Percentiles rank a stretch among this genome's conserved stretches.
Evolutionary conservation across 2,797 vertebrate genomes (phyloP).

Genomic region (Catostomus latipinnis): DNA sequence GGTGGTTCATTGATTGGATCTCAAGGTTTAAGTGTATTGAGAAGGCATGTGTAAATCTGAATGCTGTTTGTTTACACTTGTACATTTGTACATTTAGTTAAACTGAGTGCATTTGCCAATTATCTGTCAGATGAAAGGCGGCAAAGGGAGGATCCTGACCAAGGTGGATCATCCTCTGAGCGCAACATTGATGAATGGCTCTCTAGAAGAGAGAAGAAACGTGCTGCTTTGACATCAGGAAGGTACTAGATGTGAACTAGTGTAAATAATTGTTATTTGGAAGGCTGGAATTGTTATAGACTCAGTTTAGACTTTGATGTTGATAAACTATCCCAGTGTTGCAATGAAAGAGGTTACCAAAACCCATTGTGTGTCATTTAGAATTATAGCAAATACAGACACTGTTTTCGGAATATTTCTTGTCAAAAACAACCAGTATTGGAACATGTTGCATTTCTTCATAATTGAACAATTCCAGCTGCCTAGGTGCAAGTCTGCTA

Average conservation of each 20-base stretch:
- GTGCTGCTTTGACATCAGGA: conserved; percentile 70
- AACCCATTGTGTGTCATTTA: background rate
- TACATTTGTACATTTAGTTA: background rate
- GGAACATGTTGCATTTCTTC: background rate
- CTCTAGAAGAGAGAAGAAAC: conserved; percentile 83
- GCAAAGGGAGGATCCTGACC: conserved; percentile 72
- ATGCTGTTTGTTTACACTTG: background rate
- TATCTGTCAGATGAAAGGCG: conserved; percentile 81
- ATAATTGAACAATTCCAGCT: conserved; percentile 16
- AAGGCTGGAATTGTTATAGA: background rate
- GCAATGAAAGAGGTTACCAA: background rate
- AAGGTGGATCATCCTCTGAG: conserved; percentile 62
- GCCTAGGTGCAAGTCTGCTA: conserved; percentile 10
- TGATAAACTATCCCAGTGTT: background rate
- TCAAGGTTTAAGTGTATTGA: background rate
- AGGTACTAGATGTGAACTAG: conserved; percentile 74
- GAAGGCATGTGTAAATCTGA: background rate
- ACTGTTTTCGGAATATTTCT: background rate
- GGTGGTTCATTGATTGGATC: background rate
- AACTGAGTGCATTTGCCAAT: conserved; percentile 4
- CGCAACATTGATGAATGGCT: conserved; percentile 89
- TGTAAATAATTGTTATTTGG: background rate
- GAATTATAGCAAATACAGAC: background rate
- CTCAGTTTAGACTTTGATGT: conserved; percentile 1
- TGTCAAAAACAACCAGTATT: background rate